These are phyloP conservation scores for Steinernema feltiae DNA, from an alignment of 1,140 invertebrate genomes.

Conservation along the genomic window DNA sequence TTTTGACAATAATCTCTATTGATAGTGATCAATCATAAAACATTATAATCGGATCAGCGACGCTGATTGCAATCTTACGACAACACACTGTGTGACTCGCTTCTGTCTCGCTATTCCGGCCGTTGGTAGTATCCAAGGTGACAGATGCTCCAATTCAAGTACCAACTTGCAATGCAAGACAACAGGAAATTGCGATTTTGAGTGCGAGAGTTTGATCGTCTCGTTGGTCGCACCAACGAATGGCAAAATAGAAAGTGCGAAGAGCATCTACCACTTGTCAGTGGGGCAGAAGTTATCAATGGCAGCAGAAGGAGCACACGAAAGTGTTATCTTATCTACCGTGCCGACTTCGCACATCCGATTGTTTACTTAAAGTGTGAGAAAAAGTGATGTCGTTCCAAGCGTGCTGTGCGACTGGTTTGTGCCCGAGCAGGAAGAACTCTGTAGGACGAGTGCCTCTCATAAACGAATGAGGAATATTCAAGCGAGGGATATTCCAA, in stretches of 20 bases:
- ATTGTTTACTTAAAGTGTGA: background rate
- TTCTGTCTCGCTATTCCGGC: background rate
- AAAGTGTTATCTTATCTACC: background rate
- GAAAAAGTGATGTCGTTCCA: background rate
- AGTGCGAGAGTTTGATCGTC: too few relatives aligned
- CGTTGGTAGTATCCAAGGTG: background rate
- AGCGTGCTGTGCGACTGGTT: too few relatives aligned
- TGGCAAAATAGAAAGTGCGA: too few relatives aligned
- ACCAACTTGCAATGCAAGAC: too few relatives aligned
- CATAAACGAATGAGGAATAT: background rate
- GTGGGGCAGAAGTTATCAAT: too few relatives aligned
- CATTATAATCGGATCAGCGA: constrained; percentile 10
- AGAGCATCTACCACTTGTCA: too few relatives aligned
- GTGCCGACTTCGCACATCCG: background rate
- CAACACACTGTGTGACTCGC: constrained; percentile 2
- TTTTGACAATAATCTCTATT: constrained; percentile 2
- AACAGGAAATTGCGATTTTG: too few relatives aligned
- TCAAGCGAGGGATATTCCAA: background rate
- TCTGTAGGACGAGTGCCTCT: background rate
- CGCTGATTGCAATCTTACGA: constrained; percentile 1
- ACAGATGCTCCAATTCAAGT: too few relatives aligned
- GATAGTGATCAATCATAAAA: constrained; percentile 8
- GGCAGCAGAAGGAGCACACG: too few relatives aligned
- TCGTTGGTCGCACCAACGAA: too few relatives aligned
- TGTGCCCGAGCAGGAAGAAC: too few relatives aligned